These are phyloP conservation scores for Ceriagrion tenellum DNA, from an alignment of 2,888 invertebrate genomes.

Conservation along the genomic window DNA sequence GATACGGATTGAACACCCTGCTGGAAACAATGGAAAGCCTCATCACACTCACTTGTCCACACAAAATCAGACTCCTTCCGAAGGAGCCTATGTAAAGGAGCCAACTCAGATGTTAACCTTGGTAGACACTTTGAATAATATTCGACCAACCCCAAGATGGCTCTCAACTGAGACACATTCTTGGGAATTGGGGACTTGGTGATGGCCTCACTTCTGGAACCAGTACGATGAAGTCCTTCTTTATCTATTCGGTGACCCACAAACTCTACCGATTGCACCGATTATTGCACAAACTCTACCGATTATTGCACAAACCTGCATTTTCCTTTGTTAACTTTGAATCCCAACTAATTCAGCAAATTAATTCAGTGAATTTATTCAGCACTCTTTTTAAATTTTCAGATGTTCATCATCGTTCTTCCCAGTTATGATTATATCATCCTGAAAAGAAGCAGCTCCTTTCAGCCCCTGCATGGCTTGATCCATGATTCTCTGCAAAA, in stretches of 20 bases:
- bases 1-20: not conserved
- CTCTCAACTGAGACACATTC: too few relatives aligned
- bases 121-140: not conserved
- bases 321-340: not conserved
- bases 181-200: not conserved
- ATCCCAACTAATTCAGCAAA: too few relatives aligned
- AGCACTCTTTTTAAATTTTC: not conserved
- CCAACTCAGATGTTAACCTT: not conserved
- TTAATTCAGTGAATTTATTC: not conserved
- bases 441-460: not conserved
- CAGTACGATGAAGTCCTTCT: not conserved
- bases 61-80: too few relatives aligned
- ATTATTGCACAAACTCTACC: too few relatives aligned
- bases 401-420: not conserved
- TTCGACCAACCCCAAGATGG: slow-evolving; percentile 8
- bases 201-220: not conserved
- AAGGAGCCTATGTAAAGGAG: not conserved
- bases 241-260: not conserved
- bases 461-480: too few relatives aligned
- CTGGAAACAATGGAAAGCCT: slow-evolving; percentile 74
- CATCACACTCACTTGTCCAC: slow-evolving; percentile 72
- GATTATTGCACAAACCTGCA: not conserved
- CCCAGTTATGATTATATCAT: not conserved
- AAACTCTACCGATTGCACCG: too few relatives aligned
- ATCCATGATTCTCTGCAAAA: slow-evolving; percentile 57